These are phyloP conservation scores for Ramazzottius varieornatus DNA, from an alignment of 2,888 invertebrate genomes.

Conservation along the genomic window DNA sequence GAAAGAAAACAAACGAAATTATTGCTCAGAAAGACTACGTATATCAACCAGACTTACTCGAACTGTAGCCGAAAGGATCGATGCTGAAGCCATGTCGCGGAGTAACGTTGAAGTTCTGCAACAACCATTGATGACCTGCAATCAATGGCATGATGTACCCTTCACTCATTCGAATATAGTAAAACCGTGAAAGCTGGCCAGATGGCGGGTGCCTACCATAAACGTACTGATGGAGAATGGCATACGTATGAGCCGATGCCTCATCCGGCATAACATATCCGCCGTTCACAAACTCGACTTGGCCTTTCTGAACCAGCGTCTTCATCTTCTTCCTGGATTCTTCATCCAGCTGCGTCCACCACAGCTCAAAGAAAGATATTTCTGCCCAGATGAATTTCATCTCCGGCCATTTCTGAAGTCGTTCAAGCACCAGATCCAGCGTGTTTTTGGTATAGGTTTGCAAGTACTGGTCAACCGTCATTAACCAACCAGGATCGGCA, in stretches of 20 bases:
- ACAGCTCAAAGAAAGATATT: constrained; percentile 53
- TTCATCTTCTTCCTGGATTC: constrained; percentile 28
- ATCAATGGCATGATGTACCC: background rate
- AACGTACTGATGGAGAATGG: constrained; percentile 66
- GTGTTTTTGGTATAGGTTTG: constrained; percentile 63
- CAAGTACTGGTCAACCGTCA: constrained; percentile 75
- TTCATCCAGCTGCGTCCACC: constrained; percentile 45
- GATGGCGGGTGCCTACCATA: constrained; percentile 11
- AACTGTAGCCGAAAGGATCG: constrained; percentile 86
- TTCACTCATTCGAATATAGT: too few relatives aligned
- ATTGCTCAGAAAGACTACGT: too few relatives aligned
- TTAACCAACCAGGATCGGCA: constrained; percentile 85
- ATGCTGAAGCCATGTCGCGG: constrained; percentile 76
- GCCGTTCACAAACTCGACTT: constrained; percentile 70
- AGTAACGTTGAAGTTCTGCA: constrained; percentile 42
- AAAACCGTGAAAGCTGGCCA: background rate
- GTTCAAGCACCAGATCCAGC: constrained; percentile 66
- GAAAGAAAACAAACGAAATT: too few relatives aligned
- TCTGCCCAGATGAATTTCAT: constrained; percentile 89
- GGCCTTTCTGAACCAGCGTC: constrained; percentile 48
- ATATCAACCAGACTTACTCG: too few relatives aligned
- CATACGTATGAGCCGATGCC: constrained; percentile 60
- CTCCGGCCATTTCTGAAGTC: constrained; percentile 51
- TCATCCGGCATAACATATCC: constrained; percentile 86
- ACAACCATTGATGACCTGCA: constrained; percentile 61